These are phyloP conservation scores for Idris sp. DNA, from an alignment of 1,140 invertebrate species.

Conservation along the genomic window DNA sequence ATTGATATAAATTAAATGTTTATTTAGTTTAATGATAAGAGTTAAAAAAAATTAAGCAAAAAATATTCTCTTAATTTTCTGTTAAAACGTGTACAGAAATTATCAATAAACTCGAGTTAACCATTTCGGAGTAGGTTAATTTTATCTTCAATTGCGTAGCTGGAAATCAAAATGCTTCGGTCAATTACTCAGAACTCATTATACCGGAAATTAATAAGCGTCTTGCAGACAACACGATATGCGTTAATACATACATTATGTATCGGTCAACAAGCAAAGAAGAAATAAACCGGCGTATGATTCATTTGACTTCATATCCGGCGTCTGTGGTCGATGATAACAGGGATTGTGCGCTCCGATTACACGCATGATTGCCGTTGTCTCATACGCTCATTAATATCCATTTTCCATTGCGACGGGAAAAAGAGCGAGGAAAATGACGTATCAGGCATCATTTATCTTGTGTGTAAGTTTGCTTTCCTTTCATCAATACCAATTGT, in stretches of 20 bases:
- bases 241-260: slow-evolving; percentile 30
- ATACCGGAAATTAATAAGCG: slow-evolving; percentile 54
- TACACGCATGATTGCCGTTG: slow-evolving; percentile 54
- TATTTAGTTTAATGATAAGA: too few species aligned
- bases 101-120: slow-evolving; percentile 33
- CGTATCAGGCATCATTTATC: slow-evolving; percentile 71
- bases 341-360: slow-evolving; percentile 49
- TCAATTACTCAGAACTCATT: slow-evolving; percentile 46
- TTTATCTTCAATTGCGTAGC: slow-evolving; percentile 32
- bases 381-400: slow-evolving; percentile 70
- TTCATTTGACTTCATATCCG: slow-evolving; percentile 48
- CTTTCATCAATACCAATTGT: slow-evolving; percentile 72
- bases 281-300: slow-evolving; percentile 54
- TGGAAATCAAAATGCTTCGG: slow-evolving; percentile 30
- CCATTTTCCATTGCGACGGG: slow-evolving; percentile 70
- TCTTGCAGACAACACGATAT: slow-evolving; percentile 37
- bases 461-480: slow-evolving; percentile 62
- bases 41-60: too few species aligned
- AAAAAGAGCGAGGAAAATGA: slow-evolving; percentile 65
- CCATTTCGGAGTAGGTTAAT: slow-evolving; percentile 26
- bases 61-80: too few species aligned
- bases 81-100: too few species aligned
- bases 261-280: slow-evolving; percentile 21
- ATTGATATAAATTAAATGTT: too few species aligned
- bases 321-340: slow-evolving; percentile 51